A percentile compares a stretch with the other conserved stretches of the same genome.
These are phyloP conservation scores for Punctoribates punctum DNA, from an alignment of 2,888 invertebrate genomes.

Conservation along the genomic window DNA sequence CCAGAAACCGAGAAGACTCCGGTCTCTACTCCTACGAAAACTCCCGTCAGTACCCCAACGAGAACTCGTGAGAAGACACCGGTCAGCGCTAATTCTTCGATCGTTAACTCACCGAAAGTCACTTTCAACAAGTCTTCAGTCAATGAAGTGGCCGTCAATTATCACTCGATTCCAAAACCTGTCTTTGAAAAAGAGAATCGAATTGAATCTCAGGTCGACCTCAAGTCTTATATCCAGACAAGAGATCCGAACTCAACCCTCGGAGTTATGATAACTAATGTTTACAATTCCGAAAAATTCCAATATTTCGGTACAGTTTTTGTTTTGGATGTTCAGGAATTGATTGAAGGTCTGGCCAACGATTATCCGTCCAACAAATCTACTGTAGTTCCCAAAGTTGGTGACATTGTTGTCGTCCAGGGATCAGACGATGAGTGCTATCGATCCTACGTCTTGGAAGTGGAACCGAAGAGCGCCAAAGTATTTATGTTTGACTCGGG, in stretches of 20 bases:
- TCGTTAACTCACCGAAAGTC: constrained; percentile 12
- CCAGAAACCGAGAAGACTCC: neutral
- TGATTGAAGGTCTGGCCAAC: neutral
- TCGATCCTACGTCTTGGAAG: neutral
- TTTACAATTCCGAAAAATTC: neutral
- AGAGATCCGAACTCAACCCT: neutral
- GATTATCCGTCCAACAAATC: neutral
- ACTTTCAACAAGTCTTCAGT: constrained; percentile 8
- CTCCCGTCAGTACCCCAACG: no score
- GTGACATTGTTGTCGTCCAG: neutral
- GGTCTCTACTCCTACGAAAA: neutral
- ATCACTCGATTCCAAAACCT: neutral
- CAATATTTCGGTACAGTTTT: neutral
- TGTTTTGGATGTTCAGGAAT: neutral
- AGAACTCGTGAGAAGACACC: no score
- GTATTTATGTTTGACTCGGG: neutral
- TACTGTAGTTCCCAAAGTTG: neutral
- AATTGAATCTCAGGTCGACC: no score
- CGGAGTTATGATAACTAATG: neutral
- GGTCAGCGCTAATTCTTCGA: neutral
- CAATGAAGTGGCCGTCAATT: neutral
- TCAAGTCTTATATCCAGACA: neutral
- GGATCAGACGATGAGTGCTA: constrained; percentile 5
- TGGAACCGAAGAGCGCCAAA: neutral
- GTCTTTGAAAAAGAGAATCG: neutral